phyloP scores from a whole-genome alignment of 1,140 invertebrate genomes.

The Zaprionus africanus region DNA sequence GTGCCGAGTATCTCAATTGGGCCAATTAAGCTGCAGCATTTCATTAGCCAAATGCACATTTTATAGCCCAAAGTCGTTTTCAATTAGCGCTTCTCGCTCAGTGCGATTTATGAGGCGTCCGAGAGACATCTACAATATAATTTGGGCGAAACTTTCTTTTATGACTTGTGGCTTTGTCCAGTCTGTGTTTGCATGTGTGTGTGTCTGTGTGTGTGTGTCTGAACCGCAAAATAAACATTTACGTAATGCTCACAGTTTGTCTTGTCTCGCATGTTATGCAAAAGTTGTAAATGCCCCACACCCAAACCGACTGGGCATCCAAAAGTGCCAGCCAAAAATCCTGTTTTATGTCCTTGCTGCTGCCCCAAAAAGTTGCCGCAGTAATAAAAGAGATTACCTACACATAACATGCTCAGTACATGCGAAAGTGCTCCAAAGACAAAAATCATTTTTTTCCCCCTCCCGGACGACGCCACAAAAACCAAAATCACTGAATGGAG shows the following conservation, averaged over 20 bases:
- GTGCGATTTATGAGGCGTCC: constrained; percentile 49
- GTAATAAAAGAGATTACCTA: constrained; percentile 81
- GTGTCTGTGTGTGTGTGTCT: constrained; percentile 10
- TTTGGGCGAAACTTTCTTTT: constrained; percentile 72
- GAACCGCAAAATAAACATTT: constrained; percentile 74
- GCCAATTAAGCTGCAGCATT: constrained; percentile 30
- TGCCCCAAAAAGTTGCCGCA: constrained; percentile 71
- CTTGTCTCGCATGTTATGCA: constrained; percentile 64
- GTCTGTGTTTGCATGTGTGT: not conserved
- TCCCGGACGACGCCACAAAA: constrained; percentile 26
- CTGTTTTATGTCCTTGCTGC: constrained; percentile 67
- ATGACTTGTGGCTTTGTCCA: constrained; percentile 60
- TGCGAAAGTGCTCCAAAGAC: constrained; percentile 36
- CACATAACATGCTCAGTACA: constrained; percentile 67
- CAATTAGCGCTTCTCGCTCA: constrained; percentile 59
- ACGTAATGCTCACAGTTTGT: constrained; percentile 72
- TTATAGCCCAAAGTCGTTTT: constrained; percentile 53
- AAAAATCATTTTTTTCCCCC: constrained; percentile 49
- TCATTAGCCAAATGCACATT: constrained; percentile 49
- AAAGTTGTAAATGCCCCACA: constrained; percentile 65
- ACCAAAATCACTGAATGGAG: constrained; percentile 38
- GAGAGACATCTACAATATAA: constrained; percentile 55
- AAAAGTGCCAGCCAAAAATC: constrained; percentile 54
- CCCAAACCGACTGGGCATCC: not conserved
- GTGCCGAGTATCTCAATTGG: constrained; percentile 42